Base-by-base conservation (phyloP, 2,113 vertebrate genomes). In the Uropsilus gracilis region DNA sequence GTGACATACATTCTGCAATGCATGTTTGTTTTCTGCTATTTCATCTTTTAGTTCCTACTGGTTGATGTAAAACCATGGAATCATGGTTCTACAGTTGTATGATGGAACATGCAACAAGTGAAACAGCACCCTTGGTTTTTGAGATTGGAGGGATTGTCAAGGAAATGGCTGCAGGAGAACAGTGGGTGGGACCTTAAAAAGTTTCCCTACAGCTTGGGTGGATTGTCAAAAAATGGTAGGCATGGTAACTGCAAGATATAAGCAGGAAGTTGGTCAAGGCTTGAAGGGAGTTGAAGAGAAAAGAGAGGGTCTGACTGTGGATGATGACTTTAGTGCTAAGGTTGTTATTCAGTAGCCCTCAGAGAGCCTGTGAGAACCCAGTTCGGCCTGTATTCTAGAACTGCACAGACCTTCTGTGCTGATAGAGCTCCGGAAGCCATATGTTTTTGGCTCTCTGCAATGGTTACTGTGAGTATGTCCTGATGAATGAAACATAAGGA, bases 401-500 rank as follows among this genome's bases (percentile, higher is more conserved):
- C 30, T 59, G 2, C 50, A n/a, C 63, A 16, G n/a, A n/a, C n/a
- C n/a, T 11, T 93, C 39, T 13, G 6, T 39, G 48, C 89, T 68
- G 30, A 80, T 63, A 75, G 39, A 17, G 9, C 39, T 28, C 46
- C 55, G 37, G 63, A 50, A 87, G 8, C 16, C 53, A 32, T 94
- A 75, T 92, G 57, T 91, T 85, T 86, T 46, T 37, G 68, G 57
- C 37, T 92, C 30, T 68, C 12, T 81, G 50, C 82, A 80, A 30
- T 11, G 57, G 64, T 83, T 91, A 84, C 50, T 34, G 42, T 26
- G 83, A 83, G 57, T 50, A 39, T 93, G 61, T 44, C 53, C 73
- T 86, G 89, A 96, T 95, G 93, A 94, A 89, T 66, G 55, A 86
- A 96, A 96, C 57, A 75, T 22, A 96, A 94, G n/a, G 50, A 48